These are phyloP conservation scores for Maylandia zebra DNA, from an alignment of 2,113 vertebrate species.

Conservation along the genomic window DNA sequence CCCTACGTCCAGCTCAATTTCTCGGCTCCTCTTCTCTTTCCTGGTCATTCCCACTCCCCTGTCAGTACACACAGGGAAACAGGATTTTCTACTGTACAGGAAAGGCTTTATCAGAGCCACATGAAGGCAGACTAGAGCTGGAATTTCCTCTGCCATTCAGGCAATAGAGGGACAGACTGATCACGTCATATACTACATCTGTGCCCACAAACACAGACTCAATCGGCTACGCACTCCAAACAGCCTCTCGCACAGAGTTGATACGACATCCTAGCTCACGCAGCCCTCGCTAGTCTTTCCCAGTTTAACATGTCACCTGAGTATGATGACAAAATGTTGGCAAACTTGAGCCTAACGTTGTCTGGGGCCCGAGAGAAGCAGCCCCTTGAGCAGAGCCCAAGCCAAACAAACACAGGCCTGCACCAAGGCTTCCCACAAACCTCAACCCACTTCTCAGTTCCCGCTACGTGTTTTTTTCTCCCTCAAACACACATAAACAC, in stretches of 20 bases:
- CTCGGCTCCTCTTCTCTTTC: constrained; percentile 75
- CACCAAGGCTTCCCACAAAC: constrained; percentile 72
- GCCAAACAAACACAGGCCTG: constrained; percentile 71
- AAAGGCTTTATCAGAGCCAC: constrained; percentile 97
- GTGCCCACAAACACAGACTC: background rate
- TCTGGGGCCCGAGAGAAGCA: constrained; percentile 43
- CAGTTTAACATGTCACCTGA: constrained; percentile 78
- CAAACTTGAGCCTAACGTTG: constrained; percentile 27
- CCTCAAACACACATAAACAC: constrained; percentile 53
- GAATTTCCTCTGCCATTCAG: constrained; percentile 90
- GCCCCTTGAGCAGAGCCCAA: constrained; percentile 61
- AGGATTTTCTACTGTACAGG: constrained; percentile 96
- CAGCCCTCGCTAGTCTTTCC: constrained; percentile 20
- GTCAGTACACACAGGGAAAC: constrained; percentile 83
- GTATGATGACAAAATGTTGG: constrained; percentile 61
- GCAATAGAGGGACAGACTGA: constrained; percentile 73
- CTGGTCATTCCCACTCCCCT: constrained; percentile 83
- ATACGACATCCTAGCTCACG: background rate
- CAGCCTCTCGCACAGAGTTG: background rate
- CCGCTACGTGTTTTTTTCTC: constrained; percentile 18
- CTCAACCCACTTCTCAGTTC: constrained; percentile 68
- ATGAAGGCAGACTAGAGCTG: constrained; percentile 91
- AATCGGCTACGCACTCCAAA: background rate
- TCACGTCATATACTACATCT: constrained; percentile 59
- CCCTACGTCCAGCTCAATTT: background rate